Conservation (phyloP, 2,113 vertebrate genomes). For the Erythrolamprus reginae region DNA sequence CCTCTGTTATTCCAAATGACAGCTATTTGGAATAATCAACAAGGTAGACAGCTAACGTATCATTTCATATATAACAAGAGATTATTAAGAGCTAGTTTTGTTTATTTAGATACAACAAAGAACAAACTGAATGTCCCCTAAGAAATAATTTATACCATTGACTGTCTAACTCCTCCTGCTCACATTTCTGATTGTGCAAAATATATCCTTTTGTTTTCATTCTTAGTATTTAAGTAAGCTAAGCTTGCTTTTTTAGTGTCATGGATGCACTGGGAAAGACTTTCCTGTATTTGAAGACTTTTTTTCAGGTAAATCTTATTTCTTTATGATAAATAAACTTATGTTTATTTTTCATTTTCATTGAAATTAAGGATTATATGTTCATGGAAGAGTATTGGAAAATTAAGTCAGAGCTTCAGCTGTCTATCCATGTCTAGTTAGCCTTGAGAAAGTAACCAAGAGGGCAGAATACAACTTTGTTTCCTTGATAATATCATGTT, state of each 20-base stretch:
- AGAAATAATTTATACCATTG: neutral
- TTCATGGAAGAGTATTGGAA: neutral
- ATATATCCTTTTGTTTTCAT: constrained; percentile 19
- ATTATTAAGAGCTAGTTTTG: neutral
- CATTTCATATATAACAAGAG: constrained; percentile 3
- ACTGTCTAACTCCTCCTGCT: neutral
- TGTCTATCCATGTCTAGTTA: neutral
- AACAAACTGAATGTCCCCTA: neutral
- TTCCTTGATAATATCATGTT: neutral
- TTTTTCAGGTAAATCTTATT: constrained; percentile 7
- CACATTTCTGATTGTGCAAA: neutral
- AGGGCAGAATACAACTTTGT: neutral
- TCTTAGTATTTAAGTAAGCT: constrained; percentile 18
- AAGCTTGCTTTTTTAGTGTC: neutral
- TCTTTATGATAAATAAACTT: no score
- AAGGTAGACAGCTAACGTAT: neutral
- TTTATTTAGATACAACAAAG: neutral
- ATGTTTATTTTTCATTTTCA: neutral
- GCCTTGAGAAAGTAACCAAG: neutral
- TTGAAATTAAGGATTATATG: neutral
- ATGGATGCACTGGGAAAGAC: neutral
- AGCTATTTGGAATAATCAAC: neutral
- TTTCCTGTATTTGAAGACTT: neutral
- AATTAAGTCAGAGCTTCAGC: neutral
- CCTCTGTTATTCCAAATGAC: neutral